Percentiles rank a stretch among this genome's conserved stretches.
These are phyloP conservation scores for Rhipidura dahli DNA, from an alignment of 2,113 vertebrate genomes.

Conservation along the genomic window DNA sequence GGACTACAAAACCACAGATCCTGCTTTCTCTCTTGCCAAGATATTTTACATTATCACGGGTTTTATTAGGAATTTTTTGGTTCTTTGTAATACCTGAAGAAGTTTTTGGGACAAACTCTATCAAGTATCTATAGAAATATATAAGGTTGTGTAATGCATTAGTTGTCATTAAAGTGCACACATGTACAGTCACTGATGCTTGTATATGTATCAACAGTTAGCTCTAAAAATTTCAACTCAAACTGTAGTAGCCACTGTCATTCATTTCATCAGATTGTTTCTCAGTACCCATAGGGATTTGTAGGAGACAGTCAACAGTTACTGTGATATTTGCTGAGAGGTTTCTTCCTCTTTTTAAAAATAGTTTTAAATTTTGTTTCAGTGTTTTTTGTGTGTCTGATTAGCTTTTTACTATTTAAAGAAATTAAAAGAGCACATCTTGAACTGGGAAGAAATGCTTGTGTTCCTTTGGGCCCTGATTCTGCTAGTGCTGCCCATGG, in stretches of 20 bases:
- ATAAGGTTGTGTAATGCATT: not conserved
- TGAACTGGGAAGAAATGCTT: not conserved
- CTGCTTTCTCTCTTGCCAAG: not conserved
- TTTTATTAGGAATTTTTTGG: not conserved
- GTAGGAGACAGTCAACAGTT: rapidly evolving
- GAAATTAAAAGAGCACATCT: not conserved
- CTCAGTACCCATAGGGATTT: not conserved
- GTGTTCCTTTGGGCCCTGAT: not conserved
- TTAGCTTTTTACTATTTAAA: not conserved
- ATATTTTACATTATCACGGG: not conserved
- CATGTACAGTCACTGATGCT: not conserved
- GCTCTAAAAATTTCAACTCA: not conserved
- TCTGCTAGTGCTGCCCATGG: not conserved
- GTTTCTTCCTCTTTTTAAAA: not conserved
- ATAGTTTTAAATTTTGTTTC: not conserved
- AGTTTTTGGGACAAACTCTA: not conserved
- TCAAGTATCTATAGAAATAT: not conserved
- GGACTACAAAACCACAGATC: not conserved
- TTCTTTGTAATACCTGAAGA: not conserved
- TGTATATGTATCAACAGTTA: not conserved
- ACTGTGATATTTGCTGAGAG: not conserved
- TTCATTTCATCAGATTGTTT: not conserved
- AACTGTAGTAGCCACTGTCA: not conserved
- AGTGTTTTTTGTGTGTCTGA: not conserved
- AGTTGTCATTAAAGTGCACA: not conserved